These are phyloP conservation scores for Panurus biarmicus DNA, from an alignment of 2,113 vertebrate genomes.

Conservation along the genomic window DNA sequence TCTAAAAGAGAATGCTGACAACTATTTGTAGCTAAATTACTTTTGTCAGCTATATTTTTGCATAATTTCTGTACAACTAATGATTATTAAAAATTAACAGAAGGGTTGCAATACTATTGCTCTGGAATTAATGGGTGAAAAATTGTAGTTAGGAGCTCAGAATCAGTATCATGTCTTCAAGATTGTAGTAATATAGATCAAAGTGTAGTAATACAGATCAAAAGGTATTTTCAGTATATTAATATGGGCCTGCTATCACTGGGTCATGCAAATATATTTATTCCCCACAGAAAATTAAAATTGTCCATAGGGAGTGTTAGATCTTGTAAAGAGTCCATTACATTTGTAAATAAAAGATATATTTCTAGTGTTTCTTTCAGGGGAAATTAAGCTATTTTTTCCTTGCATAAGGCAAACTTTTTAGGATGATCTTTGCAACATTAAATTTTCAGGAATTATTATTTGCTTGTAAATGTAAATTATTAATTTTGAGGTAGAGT, in stretches of 20 bases:
- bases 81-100: not conserved
- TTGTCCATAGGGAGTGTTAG: not conserved
- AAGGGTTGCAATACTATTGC: not conserved
- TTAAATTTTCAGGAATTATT: not conserved
- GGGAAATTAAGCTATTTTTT: not conserved
- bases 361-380: not conserved
- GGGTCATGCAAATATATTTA: not conserved
- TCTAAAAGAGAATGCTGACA: not conserved
- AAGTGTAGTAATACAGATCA: not conserved
- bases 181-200: not conserved
- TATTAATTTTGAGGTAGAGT: not conserved
- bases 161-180: not conserved
- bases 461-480: not conserved
- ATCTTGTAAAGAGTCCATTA: not conserved
- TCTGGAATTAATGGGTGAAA: not conserved
- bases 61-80: not conserved
- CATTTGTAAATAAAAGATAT: not conserved
- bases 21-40: not conserved
- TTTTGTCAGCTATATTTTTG: not conserved
- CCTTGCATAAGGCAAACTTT: not conserved
- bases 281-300: not conserved
- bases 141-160: not conserved
- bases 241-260: not conserved
- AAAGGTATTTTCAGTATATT: not conserved
- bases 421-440: not conserved